Evolutionary conservation across 1,140 invertebrate genomes (phyloP).

Genomic region (Rhyzopertha dominica): DNA sequence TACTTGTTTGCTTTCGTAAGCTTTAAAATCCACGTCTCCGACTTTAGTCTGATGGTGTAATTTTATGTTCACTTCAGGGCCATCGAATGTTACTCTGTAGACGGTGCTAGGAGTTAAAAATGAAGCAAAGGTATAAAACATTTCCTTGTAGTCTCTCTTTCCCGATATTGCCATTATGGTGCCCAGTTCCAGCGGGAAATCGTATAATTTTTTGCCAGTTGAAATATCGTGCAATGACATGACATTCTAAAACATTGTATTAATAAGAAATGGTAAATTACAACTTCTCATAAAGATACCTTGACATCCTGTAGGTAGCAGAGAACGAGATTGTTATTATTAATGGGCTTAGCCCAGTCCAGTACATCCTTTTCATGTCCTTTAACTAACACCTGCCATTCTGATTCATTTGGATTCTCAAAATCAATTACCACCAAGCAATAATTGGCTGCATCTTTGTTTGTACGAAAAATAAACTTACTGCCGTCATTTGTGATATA

Average conservation of each 20-base stretch:
- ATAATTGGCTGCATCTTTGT: slow-evolving; percentile 90
- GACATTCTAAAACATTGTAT: slow-evolving; percentile 61
- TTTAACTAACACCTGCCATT: slow-evolving; percentile 79
- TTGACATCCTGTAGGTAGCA: slow-evolving; percentile 95
- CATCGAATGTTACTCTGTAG: slow-evolving; percentile 78
- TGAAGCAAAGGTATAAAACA: slow-evolving; percentile 92
- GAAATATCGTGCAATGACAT: slow-evolving; percentile 75
- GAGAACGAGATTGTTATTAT: slow-evolving; percentile 81
- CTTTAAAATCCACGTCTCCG: slow-evolving; percentile 72
- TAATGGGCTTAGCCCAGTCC: slow-evolving; percentile 79
- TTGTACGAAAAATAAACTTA: slow-evolving; percentile 84
- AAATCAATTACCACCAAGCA: slow-evolving; percentile 86
- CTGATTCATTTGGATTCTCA: slow-evolving; percentile 65
- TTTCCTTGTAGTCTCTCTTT: slow-evolving; percentile 78
- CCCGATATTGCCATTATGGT: slow-evolving; percentile 80
- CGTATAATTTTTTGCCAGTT: slow-evolving; percentile 65
- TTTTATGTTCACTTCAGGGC: slow-evolving; percentile 61
- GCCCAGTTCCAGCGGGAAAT: slow-evolving; percentile 80
- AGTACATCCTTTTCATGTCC: slow-evolving; percentile 86
- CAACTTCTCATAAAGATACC: slow-evolving; percentile 50
- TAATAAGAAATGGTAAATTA: slow-evolving; percentile 6
- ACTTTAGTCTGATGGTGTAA: slow-evolving; percentile 80
- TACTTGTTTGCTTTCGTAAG: slow-evolving; percentile 83
- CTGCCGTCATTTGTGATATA: slow-evolving; percentile 87
- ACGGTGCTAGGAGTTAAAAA: slow-evolving; percentile 89